These are phyloP conservation scores for Aleiodes sp. DNA, from an alignment of 1,140 invertebrate species.

Conservation along the genomic window DNA sequence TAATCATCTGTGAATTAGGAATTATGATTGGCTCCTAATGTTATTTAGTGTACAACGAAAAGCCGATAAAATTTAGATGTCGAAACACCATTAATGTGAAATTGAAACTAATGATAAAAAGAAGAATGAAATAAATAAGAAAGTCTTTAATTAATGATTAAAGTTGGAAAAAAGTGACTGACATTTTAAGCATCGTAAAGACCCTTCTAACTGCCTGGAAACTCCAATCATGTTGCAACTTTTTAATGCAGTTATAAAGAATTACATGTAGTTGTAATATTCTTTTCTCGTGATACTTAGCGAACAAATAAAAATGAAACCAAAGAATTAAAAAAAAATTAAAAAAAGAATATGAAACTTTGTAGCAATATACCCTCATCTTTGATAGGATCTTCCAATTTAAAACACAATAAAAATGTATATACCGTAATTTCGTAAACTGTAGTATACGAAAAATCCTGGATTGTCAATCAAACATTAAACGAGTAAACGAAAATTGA, in stretches of 20 bases:
- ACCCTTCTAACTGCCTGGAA: no score
- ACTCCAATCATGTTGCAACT: no score
- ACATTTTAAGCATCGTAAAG: no score
- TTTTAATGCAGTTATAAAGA: no score
- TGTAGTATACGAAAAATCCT: slow-evolving; percentile 6
- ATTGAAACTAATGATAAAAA: not conserved
- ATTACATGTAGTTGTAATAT: not conserved
- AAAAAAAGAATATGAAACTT: slow-evolving; percentile 25
- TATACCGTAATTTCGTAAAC: slow-evolving; percentile 19
- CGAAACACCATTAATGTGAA: no score
- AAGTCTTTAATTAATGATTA: no score
- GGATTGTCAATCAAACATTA: slow-evolving; percentile 21
- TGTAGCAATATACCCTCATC: slow-evolving; percentile 19
- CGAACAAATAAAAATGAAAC: not conserved
- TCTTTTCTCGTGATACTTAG: not conserved
- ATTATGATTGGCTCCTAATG: not conserved
- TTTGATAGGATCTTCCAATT: slow-evolving; percentile 36
- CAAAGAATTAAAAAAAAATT: not conserved
- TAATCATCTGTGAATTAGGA: not conserved
- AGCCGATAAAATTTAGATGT: not conserved
- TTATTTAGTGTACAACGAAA: not conserved
- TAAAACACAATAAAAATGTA: slow-evolving; percentile 17
- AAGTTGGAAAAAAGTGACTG: no score
- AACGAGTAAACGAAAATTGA: slow-evolving; percentile 6
- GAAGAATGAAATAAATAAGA: not conserved